Conservation (phyloP, 2,797 vertebrate genomes). For the Brachymystax lenok region DNA sequence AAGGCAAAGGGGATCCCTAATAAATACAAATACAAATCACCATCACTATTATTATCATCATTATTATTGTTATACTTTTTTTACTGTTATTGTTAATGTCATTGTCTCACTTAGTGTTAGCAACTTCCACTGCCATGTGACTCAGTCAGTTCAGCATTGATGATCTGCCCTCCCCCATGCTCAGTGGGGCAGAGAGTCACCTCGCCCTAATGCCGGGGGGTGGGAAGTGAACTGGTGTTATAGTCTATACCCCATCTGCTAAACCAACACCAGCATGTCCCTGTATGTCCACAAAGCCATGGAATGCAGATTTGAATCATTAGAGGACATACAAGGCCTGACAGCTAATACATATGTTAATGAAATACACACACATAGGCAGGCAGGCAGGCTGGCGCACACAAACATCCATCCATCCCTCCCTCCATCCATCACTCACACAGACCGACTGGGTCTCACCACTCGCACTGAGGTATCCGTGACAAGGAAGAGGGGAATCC, state of each 20-base stretch:
- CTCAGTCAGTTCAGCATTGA: not conserved
- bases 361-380: conserved; percentile 4
- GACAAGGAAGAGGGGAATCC: conserved; percentile 78
- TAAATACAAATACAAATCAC: no score
- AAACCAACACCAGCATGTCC: conserved; percentile 26
- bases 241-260: conserved; percentile 40
- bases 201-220: not conserved
- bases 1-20: no score
- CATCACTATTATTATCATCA: not conserved
- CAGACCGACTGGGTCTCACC: conserved; percentile 51
- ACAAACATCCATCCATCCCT: conserved; percentile 3
- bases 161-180: not conserved
- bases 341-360: not conserved
- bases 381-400: not conserved
- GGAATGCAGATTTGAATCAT: not conserved
- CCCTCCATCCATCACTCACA: conserved; percentile 8
- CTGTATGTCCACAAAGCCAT: not conserved
- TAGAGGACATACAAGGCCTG: not conserved
- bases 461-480: conserved; percentile 69
- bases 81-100: no score
- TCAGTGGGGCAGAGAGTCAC: not conserved
- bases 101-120: no score
- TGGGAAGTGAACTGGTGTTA: conserved; percentile 23
- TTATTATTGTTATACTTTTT: not conserved
- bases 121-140: not conserved